A percentile compares a stretch with the other conserved stretches of the same genome.
Conservation (phyloP, 2,888 invertebrate genomes). For the Platerodrilus igneus region DNA sequence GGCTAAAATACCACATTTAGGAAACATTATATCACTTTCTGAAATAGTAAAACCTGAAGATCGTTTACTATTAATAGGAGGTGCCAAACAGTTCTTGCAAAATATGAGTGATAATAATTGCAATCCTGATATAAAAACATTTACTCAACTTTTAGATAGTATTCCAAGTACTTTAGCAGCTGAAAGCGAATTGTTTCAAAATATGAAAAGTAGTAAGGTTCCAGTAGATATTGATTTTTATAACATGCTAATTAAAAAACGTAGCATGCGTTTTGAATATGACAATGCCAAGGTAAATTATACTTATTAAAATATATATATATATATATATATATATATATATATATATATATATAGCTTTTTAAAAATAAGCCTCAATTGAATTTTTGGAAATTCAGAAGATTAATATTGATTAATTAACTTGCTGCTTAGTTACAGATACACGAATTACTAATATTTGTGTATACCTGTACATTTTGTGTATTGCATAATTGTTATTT, state of each 20-base stretch:
- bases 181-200: slow-evolving; percentile 64
- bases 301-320: no score
- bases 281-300: slow-evolving; percentile 64
- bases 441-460: no score
- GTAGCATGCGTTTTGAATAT: slow-evolving; percentile 66
- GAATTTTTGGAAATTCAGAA: no score
- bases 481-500: no score
- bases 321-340: background rate
- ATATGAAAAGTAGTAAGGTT: slow-evolving; percentile 57
- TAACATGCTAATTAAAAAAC: slow-evolving; percentile 80
- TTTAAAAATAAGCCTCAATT: no score
- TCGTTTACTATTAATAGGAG: slow-evolving; percentile 74
- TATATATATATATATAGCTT: no score
- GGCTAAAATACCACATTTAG: slow-evolving; percentile 55
- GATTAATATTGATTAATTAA: no score
- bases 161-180: slow-evolving; percentile 61
- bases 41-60: slow-evolving; percentile 59
- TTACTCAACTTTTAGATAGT: slow-evolving; percentile 70
- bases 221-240: slow-evolving; percentile 76
- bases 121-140: slow-evolving; percentile 72
- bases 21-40: slow-evolving; percentile 56
- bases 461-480: no score
- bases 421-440: no score
- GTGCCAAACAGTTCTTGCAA: slow-evolving; percentile 67
- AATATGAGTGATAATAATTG: slow-evolving; percentile 66